Base-by-base conservation (phyloP, 2,797 vertebrate genomes). In the Ptychobarbus kaznakovi region DNA sequence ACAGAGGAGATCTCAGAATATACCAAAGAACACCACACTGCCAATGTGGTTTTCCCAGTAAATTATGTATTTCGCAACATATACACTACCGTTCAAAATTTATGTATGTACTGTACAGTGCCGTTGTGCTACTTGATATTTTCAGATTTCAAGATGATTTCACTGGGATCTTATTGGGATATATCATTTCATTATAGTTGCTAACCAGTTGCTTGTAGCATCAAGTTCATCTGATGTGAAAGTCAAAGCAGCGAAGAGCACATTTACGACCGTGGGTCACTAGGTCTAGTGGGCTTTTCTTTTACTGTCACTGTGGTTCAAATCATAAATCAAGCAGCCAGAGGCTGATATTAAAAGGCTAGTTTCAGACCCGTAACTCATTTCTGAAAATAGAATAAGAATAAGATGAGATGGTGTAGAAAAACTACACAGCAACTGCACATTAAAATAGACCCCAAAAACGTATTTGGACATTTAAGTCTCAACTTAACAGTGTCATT, bases 141-240 rank as follows among this genome's bases (percentile, higher is more conserved):
- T 53, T 20, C 8, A 53, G 15, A 51, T 46, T 72, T 49, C 9
- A 28, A 46, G n/a, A 25, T 46, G 42, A 49, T 49, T 73, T 73
- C 13, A 18, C 16, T 49, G 13, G 15, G 46, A 73, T 22, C 35
- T 12, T 40, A 69, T 4, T 25, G 69, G 3, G 22, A 28, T 70
- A 42, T 22, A n/a, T 22, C 40, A 69, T 22, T 42, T 42, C 5
- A 42, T 70, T 25, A 72, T 8, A 46, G 6, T 46, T 8, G 42
- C 42, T 73, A 8, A 18, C 28, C 49, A 61, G 53, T 25, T 16
- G 44, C 42, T 61, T 65, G 49, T n/a, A 56, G n/a, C 40, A 44
- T 83, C 35, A 28, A 70, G 77, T 72, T 74, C 22, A 87, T 38
- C 51, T 81, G 56, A 82, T 83, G 76, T 87, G 18, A 81, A 70